phyloP scores from a whole-genome alignment of 2,113 vertebrate genomes.

The Charadrius vociferus region DNA sequence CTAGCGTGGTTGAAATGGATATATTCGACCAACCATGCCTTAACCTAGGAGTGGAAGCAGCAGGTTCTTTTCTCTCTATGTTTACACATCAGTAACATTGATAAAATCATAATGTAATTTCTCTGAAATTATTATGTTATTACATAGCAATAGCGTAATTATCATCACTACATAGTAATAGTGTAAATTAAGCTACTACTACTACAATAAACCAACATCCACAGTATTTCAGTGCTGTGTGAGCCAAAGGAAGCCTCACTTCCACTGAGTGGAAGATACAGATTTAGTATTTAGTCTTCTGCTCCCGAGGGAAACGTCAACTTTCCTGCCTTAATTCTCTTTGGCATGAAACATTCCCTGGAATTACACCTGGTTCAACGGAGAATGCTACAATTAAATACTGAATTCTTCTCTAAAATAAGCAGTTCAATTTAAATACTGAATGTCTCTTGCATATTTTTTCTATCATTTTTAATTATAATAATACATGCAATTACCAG shows the following conservation, averaged over 20 bases:
- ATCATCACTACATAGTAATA: not conserved
- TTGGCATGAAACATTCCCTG: conserved; percentile 22
- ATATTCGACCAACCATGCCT: not conserved
- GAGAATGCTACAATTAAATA: conserved; percentile 41
- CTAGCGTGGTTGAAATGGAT: not conserved
- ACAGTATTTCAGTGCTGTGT: not conserved
- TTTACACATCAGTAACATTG: not conserved
- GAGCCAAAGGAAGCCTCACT: not conserved
- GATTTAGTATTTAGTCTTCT: conserved; percentile 14
- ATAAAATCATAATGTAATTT: not conserved
- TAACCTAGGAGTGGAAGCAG: not conserved
- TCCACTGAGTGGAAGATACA: not conserved
- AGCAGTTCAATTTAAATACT: conserved; percentile 20
- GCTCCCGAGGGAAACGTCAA: not conserved
- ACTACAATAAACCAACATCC: not conserved
- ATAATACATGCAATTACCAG: conserved; percentile 39
- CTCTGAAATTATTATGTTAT: not conserved
- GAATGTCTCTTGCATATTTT: conserved; percentile 26
- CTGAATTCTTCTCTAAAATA: conserved; percentile 35
- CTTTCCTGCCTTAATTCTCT: conserved; percentile 47
- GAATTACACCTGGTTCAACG: conserved; percentile 49
- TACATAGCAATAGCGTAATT: not conserved
- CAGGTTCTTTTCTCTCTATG: not conserved
- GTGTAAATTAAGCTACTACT: not conserved
- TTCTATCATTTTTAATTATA: conserved; percentile 45